These are phyloP conservation scores for Ictidomys tridecemlineatus DNA, from an alignment of 2,113 vertebrate species.

Conservation along the genomic window DNA sequence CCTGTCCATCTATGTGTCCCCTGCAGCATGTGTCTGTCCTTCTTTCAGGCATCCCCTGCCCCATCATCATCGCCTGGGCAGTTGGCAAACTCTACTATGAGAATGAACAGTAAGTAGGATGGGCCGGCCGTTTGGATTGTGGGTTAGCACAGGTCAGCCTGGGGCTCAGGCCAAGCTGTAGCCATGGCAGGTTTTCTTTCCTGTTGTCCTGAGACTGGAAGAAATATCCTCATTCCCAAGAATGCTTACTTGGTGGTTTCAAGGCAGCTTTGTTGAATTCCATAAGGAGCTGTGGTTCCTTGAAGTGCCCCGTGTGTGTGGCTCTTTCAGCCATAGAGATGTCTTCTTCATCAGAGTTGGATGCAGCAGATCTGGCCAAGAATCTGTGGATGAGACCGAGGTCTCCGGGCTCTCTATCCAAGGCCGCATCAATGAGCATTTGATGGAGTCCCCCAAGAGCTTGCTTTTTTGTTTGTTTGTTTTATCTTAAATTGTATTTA, in stretches of 20 bases:
- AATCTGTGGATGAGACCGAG: too few relatives aligned
- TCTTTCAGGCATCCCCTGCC: slow-evolving; percentile 94
- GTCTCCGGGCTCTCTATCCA: neutral
- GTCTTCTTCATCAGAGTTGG: neutral
- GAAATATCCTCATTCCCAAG: too few relatives aligned
- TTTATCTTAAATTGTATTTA: too few relatives aligned
- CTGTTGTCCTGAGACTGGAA: neutral
- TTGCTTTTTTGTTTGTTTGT: neutral
- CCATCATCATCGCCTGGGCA: slow-evolving; percentile 95
- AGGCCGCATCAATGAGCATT: neutral
- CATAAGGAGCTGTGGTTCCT: neutral
- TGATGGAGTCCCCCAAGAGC: neutral
- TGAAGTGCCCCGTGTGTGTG: neutral
- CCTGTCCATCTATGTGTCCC: neutral
- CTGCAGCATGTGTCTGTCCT: neutral
- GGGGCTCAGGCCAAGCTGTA: neutral
- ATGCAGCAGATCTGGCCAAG: neutral
- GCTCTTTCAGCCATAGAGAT: neutral
- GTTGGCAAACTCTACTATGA: slow-evolving; percentile 95
- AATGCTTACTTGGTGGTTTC: neutral
- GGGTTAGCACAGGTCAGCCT: neutral
- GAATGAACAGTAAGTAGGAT: slow-evolving; percentile 94
- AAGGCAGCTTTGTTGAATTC: neutral
- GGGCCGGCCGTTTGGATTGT: rapidly evolving
- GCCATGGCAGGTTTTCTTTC: neutral